Evolutionary conservation across 2,797 vertebrate genomes (phyloP), one percentile per base, ranked within the genome.

Genomic region (Sparus aurata): DNA sequence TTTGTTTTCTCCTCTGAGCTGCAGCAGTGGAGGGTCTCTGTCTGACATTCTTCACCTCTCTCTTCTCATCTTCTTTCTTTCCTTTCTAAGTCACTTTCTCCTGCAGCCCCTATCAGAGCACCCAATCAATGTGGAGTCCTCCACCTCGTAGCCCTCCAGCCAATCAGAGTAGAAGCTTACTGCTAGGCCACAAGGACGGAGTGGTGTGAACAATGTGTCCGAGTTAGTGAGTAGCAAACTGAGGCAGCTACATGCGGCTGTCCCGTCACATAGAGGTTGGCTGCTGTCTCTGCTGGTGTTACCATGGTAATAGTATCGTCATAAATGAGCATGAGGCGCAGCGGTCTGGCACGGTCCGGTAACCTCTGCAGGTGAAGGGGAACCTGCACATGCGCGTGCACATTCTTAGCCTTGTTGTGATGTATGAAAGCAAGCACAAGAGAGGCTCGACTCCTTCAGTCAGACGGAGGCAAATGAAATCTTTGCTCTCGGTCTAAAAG

Each of bases 341-440:
- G 78, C 12, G 3, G 75, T 78, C 73, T 60, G 78, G 77, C 70
- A 25, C 17, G 60, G 65, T 69, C 43, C 15, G 67, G 52, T 63
- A 15, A 57, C 55, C 53, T 55, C 53, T 50, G 25, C 9, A 53
- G 38, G 49, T 23, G 65, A 77, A 69, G 27, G 69, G 69, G 30
- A 80, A 73, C 46, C 61, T 55, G 83, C 78, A 77, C 74, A 50
- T 47, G 17, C 60, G 65, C 16, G 76, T 76, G 82, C 84, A 85
- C 81, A 75, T 82, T 83, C 38, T 79, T 60, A 78, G 80, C 79
- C 85, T 79, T 80, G 95, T 93, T 69, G 94, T 94, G 93, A 94
- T 90, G 94, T 20, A 79, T 85, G 86, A 95, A 96, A 93, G 95
- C 96, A 97, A 98, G 97, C 96, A 97, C 97, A 98, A 97, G 82